A percentile compares a stretch with the other conserved stretches of the same genome.
phyloP scores from a whole-genome alignment of 1,140 invertebrate species.

The Trachelipus rathkii region DNA sequence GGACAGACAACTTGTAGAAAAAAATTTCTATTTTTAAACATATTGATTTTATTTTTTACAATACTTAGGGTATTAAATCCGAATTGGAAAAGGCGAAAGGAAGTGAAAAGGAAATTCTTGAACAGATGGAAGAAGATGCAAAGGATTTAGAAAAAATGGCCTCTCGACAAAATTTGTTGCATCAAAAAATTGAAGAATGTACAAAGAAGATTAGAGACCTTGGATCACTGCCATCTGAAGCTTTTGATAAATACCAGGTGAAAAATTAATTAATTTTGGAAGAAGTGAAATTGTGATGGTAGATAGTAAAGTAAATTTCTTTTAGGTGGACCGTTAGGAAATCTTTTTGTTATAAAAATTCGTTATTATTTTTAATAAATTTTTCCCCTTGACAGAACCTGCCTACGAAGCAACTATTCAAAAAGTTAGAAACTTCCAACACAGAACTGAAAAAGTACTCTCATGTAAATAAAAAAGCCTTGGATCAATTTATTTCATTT shows the following conservation, averaged over 20 bases:
- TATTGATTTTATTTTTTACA: too few species aligned
- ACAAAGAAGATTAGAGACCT: conserved; percentile 91
- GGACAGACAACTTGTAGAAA: too few species aligned
- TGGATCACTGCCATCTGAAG: conserved; percentile 86
- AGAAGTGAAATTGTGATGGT: conserved; percentile 68
- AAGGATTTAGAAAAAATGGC: conserved; percentile 95
- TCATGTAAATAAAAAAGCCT: conserved; percentile 98
- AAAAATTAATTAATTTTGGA: conserved; percentile 43
- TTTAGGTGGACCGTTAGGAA: too few species aligned
- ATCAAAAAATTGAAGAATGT: conserved; percentile 92
- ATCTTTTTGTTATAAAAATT: too few species aligned
- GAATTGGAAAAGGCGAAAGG: conserved; percentile 77
- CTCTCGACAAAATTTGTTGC: conserved; percentile 85
- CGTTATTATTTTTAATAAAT: too few species aligned
- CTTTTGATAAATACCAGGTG: conserved; percentile 87
- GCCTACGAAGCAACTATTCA: conserved; percentile 67
- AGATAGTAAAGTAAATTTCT: too few species aligned
- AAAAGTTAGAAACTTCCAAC: conserved; percentile 95
- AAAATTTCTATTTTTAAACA: too few species aligned
- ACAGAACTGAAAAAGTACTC: conserved; percentile 97
- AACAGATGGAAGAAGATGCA: conserved; percentile 92
- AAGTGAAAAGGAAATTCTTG: conserved; percentile 90
- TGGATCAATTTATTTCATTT: conserved; percentile 97
- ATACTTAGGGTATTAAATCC: conserved; percentile 59
- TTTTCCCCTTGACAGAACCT: conserved; percentile 30